Evolutionary conservation across 2,888 invertebrate species (phyloP), one percentile per base, ranked within the genome.

Genomic region (Oxytorus armatus): DNA sequence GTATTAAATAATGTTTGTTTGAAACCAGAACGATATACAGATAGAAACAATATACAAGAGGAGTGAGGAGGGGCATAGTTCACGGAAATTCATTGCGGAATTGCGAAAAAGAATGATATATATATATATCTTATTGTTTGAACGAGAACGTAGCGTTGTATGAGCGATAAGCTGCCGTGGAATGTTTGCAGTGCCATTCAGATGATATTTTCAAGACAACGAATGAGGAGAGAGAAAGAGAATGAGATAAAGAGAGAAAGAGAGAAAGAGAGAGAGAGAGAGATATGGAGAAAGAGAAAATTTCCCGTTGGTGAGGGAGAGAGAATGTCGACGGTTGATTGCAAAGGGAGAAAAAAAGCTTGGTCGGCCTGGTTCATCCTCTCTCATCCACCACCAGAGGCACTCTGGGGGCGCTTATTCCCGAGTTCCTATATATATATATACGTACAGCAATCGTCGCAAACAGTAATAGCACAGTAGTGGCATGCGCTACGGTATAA

Each of bases 151-250:
- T 39, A 42, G 61, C 18, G 16, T 8, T 8, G 55, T 68, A 23
- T 42, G 72, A 78, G 83, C 83, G 84, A 86, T 85, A 86, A 83
- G 81, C 83, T 75, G 72, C 76, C 66, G 77, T 59, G 82, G 68
- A 77, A 78, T 87, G 84, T 87, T 87, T 87, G 85, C 86, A 85
- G 81, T 85, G 82, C 85, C 83, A 84, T 86, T 86, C 85, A 85
- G 86, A 86, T 83, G 86, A 85, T 87, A 86, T 86, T 87, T 87
- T 86, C 85, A 84, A 85, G 83, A 86, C 87, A 87, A 86, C 86
- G 85, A 81, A 82, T 82, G 84, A 82, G 83, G 29, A 63, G 63
- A 8, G 25, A 65, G 65, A 29, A 10, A 66, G 75, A 70, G 72
- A 70, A 18, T 0, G 68, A 1, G 14, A 36, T 44, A 70, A 23